Conservation (phyloP, 2,113 vertebrate species). For the Pelvicachromis taeniatus region DNA sequence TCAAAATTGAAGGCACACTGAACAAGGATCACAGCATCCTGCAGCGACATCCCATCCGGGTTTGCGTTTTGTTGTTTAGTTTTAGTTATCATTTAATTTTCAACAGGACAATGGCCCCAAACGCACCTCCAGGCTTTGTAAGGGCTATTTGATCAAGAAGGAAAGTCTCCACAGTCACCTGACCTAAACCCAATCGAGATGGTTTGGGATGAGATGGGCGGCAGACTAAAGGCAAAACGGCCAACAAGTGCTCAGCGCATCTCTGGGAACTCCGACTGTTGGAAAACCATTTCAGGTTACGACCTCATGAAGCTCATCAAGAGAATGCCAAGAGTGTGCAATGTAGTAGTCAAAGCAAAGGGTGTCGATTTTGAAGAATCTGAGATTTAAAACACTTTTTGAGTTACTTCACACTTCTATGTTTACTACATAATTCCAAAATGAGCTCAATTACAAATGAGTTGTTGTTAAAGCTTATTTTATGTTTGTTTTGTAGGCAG, state of each 20-base stretch:
- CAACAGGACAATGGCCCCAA: background rate
- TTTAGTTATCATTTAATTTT: background rate
- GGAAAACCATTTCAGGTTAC: background rate
- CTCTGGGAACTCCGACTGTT: background rate
- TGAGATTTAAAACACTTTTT: background rate
- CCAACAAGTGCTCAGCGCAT: background rate
- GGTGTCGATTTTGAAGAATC: background rate
- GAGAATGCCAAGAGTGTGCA: background rate
- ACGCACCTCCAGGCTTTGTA: fast-evolving
- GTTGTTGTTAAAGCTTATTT: background rate
- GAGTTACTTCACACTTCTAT: background rate
- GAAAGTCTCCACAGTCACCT: background rate
- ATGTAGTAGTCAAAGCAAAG: background rate
- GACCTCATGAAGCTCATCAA: background rate
- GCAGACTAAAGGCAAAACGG: background rate
- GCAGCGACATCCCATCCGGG: fast-evolving
- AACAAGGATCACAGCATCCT: background rate
- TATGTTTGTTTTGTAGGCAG: background rate
- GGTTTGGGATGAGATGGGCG: background rate
- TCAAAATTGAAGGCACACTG: background rate
- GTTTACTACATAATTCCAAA: background rate
- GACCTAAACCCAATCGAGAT: background rate
- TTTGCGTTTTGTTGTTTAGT: background rate
- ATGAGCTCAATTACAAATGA: background rate
- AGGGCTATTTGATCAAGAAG: background rate